Conservation (phyloP, 2,113 vertebrate species). For the Spea multiplicata region DNA sequence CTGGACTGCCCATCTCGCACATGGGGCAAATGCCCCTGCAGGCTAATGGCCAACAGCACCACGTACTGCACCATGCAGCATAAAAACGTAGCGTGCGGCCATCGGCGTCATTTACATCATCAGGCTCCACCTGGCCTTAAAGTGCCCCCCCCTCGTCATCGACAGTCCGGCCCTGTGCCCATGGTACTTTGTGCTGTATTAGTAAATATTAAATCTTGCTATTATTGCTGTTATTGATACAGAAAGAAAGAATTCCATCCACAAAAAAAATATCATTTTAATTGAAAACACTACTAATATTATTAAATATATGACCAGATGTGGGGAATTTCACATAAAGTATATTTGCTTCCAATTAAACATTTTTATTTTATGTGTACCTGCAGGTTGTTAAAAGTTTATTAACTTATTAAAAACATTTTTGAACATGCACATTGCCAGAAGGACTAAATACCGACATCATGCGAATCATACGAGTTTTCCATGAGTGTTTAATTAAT, state of each 20-base stretch:
- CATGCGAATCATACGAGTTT: constrained; percentile 31
- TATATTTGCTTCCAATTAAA: constrained; percentile 43
- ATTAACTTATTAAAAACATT: constrained; percentile 34
- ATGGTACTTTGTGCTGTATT: no score
- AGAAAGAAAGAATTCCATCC: constrained; percentile 13
- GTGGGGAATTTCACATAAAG: constrained; percentile 37
- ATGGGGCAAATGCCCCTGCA: no score
- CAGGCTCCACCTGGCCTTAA: no score
- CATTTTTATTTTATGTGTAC: constrained; percentile 35
- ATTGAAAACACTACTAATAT: constrained; percentile 34
- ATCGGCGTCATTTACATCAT: no score
- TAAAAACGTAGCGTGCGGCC: no score
- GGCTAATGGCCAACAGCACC: no score
- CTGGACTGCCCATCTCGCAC: no score
- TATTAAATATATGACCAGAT: constrained; percentile 37
- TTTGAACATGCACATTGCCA: constrained; percentile 21
- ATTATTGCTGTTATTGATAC: not conserved
- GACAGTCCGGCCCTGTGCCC: no score
- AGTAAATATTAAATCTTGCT: no score
- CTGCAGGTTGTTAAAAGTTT: constrained; percentile 37
- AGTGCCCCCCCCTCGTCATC: no score
- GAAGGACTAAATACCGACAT: constrained; percentile 9
- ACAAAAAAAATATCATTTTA: not conserved
- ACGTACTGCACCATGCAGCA: no score
- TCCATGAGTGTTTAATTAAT: constrained; percentile 14